Base-by-base conservation (phyloP, 2,113 vertebrate species). In the Ophiodon elongatus region DNA sequence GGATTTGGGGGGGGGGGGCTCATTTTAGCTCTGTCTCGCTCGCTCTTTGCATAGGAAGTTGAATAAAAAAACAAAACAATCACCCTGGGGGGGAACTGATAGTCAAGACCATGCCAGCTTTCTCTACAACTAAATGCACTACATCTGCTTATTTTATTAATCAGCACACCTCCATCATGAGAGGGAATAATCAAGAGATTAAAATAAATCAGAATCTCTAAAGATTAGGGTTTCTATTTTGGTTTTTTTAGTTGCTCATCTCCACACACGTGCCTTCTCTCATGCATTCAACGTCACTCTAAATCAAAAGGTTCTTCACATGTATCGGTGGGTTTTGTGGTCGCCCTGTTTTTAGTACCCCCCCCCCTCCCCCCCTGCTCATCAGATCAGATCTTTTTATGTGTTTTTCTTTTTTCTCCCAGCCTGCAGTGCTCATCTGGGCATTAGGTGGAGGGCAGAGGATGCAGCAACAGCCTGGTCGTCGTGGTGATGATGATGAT, bases 391-490 rank as follows among this genome's bases (percentile, higher is more conserved):
- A 65, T 73, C 43, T 67, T 6, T 35, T 35, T 50, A 6, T 57
- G 50, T 37, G 43, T 50, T 8, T 1, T 31, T 3, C 19, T 70
- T 11, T 76, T 69, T 78, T 19, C 8, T 35, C 43, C 41, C 41
- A 23, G 83, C 80, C 59, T 76, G 76, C 81, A 85, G 60, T 63
- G 31, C 68, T 83, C 57, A 62, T 63, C 52, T 43, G 73, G 27
- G 54, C 33, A 75, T 27, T 35, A 57, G 68, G 25, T 84, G 88
- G 75, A 79, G 57, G 56, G 63, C 43, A 86, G 9, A 82, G 87
- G 87, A 84, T 94, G 94, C 90, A 92, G 90, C 76, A 85, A 76
- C 78, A 82, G 80, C 77, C 73, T 77, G 62, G 80, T 73, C 52
- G 73, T 60, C 50, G 69, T 86, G 69, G 73, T 73, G 70, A 56